Base-by-base conservation (phyloP, 2,888 invertebrate species). In the Phorcus lineatus region DNA sequence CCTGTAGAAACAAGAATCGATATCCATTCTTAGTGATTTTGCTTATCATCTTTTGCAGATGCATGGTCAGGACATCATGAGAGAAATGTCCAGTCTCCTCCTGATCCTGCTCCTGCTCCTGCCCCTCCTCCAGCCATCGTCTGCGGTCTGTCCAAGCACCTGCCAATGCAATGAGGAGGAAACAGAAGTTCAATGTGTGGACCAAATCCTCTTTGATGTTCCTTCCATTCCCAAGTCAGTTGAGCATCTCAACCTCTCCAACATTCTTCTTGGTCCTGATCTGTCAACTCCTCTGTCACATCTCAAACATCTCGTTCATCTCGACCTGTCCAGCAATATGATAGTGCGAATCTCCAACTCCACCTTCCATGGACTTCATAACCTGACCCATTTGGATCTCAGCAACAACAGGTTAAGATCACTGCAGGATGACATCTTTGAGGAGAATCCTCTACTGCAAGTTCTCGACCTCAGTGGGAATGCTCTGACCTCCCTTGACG, bases 391-490 rank as follows among this genome's bases (percentile, higher is more conserved):
- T 36, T 80, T 88, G 47, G 75, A 80, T 24, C 81, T 88, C 19
- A 79, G 79, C 6, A 75, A 80, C 19, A 90, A 90, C 82, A 79
- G 81, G 1, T 78, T 90, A 28, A 78, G 74, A 9, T 54, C 40
- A 4, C 57, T 90, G 17, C 85, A 87, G 7, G 81, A 80, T 47
- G 76, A 85, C 22, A 74, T 89, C 6, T 88, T 90, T 82, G 67
- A 81, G 9, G 84, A 84, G 67, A 81, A 81, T 47, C 79, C 75
- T 9, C 24, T 83, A 22, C 74, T 90, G 62, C 82, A 87, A 74
- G 77, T 83, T 9, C 82, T 90, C 11, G 88, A 90, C 78, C 82
- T 90, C 9, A 86, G 86, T 70, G 74, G 85, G 67, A 90, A 90
- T 80, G 57, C 76, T 28, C 80, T 89, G 28, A 70, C 80, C 6